Evolutionary conservation across 2,113 vertebrate genomes (phyloP).

Genomic region (Peromyscus polionotus): DNA sequence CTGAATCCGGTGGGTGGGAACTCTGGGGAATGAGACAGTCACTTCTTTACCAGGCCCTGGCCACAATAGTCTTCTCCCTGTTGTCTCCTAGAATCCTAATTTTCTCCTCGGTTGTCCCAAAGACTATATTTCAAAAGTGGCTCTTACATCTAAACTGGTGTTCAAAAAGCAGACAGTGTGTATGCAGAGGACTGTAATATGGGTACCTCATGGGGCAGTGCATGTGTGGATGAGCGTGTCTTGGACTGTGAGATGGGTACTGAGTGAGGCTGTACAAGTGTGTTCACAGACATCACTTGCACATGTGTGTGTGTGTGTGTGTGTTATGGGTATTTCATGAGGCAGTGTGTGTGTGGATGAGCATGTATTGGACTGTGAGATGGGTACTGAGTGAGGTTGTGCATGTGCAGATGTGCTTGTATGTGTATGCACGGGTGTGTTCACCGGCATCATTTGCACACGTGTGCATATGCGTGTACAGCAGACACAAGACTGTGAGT

Average conservation of each 20-base stretch:
- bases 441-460: neutral
- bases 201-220: neutral
- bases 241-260: neutral
- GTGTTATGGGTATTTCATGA: neutral
- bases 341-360: neutral
- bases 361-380: neutral
- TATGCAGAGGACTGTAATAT: neutral
- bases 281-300: neutral
- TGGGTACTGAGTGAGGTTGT: neutral
- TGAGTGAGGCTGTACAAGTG: too few species aligned
- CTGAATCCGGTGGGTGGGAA: neutral
- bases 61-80: neutral
- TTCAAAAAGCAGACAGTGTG: neutral
- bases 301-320: neutral
- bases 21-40: too few species aligned
- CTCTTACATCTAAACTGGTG: neutral
- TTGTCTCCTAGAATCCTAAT: neutral
- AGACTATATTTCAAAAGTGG: neutral
- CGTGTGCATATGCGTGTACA: neutral
- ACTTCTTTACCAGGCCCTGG: neutral
- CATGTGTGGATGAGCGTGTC: neutral
- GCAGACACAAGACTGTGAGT: neutral
- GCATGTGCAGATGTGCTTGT: neutral
- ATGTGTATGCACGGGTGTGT: neutral
- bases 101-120: neutral